These are phyloP conservation scores for Sebastes reedi DNA, from an alignment of 2,797 vertebrate genomes.

Conservation along the genomic window DNA sequence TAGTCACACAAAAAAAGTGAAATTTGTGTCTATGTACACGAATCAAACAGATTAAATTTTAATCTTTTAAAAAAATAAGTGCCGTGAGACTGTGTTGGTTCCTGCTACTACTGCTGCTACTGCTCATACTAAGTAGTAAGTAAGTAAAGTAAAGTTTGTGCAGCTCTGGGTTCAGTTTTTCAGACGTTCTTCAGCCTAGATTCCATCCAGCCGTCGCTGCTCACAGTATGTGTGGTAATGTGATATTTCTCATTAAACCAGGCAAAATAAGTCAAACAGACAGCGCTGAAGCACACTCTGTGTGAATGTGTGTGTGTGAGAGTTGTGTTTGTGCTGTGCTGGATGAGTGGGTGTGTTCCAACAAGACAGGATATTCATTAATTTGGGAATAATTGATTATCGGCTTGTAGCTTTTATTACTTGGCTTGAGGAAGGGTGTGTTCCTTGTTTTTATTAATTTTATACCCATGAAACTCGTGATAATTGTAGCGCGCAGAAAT, in stretches of 20 bases:
- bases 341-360: slow-evolving; percentile 59
- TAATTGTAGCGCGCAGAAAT: neutral
- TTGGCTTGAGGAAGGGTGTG: slow-evolving; percentile 3
- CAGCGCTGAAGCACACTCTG: slow-evolving; percentile 28
- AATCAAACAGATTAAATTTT: too few relatives aligned
- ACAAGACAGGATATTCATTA: slow-evolving; percentile 68
- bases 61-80: too few relatives aligned
- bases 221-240: slow-evolving; percentile 32
- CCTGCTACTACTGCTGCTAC: neutral
- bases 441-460: neutral
- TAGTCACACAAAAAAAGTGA: too few relatives aligned
- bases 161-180: slow-evolving; percentile 20
- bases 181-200: slow-evolving; percentile 15
- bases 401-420: slow-evolving; percentile 53
- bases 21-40: too few relatives aligned
- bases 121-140: neutral
- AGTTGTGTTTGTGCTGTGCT: slow-evolving; percentile 28
- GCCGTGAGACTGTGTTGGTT: too few relatives aligned
- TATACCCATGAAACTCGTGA: neutral
- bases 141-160: neutral
- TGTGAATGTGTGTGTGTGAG: slow-evolving; percentile 2
- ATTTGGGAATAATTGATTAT: slow-evolving; percentile 75
- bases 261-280: slow-evolving; percentile 57
- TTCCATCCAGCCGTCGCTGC: slow-evolving; percentile 18
- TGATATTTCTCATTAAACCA: slow-evolving; percentile 56